A percentile compares a stretch with the other conserved stretches of the same genome.
These are phyloP conservation scores for Cordilura impudica DNA, from an alignment of 2,888 invertebrate genomes.

Conservation along the genomic window DNA sequence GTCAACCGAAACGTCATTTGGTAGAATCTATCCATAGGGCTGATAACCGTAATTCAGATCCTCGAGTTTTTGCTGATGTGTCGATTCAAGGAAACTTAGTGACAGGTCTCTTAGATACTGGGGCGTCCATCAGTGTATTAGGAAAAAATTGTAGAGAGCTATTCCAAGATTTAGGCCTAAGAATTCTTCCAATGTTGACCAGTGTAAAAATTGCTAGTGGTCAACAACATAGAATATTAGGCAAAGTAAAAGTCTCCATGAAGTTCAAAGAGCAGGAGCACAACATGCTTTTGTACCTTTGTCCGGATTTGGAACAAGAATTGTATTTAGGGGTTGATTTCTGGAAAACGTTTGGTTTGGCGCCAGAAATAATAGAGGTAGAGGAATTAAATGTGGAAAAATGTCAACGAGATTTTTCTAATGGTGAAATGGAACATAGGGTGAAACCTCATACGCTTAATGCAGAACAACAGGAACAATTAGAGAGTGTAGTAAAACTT, in stretches of 20 bases:
- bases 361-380: too few species aligned
- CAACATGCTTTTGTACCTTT: constrained; percentile 6
- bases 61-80: too few species aligned
- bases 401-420: too few species aligned
- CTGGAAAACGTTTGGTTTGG: too few species aligned
- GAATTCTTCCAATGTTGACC: too few species aligned
- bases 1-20: neutral
- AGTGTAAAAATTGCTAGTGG: constrained; percentile 18
- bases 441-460: too few species aligned
- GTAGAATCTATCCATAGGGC: neutral
- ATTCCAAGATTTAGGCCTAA: neutral
- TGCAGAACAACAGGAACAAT: too few species aligned
- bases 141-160: constrained; percentile 25
- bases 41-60: too few species aligned
- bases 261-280: constrained; percentile 14
- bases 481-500: too few species aligned
- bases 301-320: constrained; percentile 28
- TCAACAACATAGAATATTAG: constrained; percentile 5
- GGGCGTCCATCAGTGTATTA: constrained; percentile 8
- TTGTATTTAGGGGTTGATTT: too few species aligned
- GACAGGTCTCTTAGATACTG: constrained; percentile 10
- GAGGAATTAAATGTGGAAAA: too few species aligned
- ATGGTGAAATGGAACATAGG: too few species aligned
- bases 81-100: neutral
- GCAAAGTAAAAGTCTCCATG: constrained; percentile 12